Base-by-base conservation (phyloP, 2,888 invertebrate genomes). In the Heliconius cydno region DNA sequence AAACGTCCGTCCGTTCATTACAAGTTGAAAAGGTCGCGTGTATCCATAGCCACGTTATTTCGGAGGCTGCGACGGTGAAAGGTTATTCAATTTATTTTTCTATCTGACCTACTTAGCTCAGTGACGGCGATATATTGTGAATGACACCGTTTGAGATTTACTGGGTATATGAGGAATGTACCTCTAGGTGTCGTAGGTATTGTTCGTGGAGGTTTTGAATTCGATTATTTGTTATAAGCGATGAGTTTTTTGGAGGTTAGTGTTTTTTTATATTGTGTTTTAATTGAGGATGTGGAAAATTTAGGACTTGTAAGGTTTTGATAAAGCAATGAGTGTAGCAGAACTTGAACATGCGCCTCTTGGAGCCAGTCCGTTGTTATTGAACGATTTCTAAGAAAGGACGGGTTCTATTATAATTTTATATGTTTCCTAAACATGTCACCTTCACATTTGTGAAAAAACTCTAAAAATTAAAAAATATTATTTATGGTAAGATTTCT, bases 1-100 rank as follows among this genome's bases (percentile, higher is more conserved):
- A 75, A 67, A 79, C 60, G 52, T 66, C 30, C 38, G 76, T 46
- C 78, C 67, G 52, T 66, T 41, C 60, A 41, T 78, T 71, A 76
- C 77, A 68, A 67, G 66, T 71, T 70, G 73, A 28, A 72, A 79
- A 79, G 71, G 80, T 67, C 78, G 52, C 52, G 60, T 76, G 67
- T 80, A 79, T 82, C 80, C 82, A 74, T 80, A 77, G 79, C 57
- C 68, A 68, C 72, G 77, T 82, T 82, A 81, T 82, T 80, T 83
- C 77, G 71, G 78, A 77, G 79, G 78, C 76, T 80, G 70, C 68
- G 25, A 52, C 60, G 30, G 72, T 67, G 76, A 79, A 77, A 73
- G 78, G 78, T 73, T 79, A 78, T 79, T 71, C 79, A 73, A 82
- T 83, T 82, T 83, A 79, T 82, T 82, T 81, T 82, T 75, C 75